Evolutionary conservation across 1,140 invertebrate genomes (phyloP).

Genomic region (Tenebrio molitor): DNA sequence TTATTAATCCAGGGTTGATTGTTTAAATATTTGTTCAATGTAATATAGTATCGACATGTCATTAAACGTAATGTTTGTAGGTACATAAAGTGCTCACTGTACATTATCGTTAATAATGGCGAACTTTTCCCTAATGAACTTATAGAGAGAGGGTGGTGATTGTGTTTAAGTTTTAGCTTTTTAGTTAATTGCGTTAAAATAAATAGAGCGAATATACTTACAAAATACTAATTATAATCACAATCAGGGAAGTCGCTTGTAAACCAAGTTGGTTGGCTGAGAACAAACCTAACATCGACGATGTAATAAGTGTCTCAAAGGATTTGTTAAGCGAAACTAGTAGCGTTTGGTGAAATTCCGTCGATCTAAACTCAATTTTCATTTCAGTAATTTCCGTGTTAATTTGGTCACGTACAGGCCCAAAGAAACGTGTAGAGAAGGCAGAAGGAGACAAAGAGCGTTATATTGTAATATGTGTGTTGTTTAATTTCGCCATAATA

Average conservation of each 20-base stretch:
- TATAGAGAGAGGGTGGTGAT: neutral
- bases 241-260: conserved; percentile 18
- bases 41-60: neutral
- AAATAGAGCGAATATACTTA: conserved; percentile 25
- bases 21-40: conserved; percentile 17
- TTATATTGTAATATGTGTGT: conserved; percentile 38
- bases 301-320: conserved; percentile 45
- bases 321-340: conserved; percentile 39
- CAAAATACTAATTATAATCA: conserved; percentile 35
- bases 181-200: conserved; percentile 19
- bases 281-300: conserved; percentile 22
- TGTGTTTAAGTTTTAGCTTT: neutral
- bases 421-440: conserved; percentile 35
- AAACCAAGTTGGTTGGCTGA: conserved; percentile 22
- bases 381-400: conserved; percentile 44
- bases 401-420: conserved; percentile 40
- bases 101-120: conserved; percentile 2
- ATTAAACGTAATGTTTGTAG: conserved; percentile 7
- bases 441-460: conserved; percentile 32
- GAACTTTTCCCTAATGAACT: conserved; percentile 14
- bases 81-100: neutral
- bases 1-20: conserved; percentile 1
- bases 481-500: conserved; percentile 33
- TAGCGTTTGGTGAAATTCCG: conserved; percentile 42
- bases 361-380: conserved; percentile 45